Percentiles rank a stretch among this genome's conserved stretches.
phyloP scores from a whole-genome alignment of 2,113 vertebrate genomes.

The Lycocorax pyrrhopterus region DNA sequence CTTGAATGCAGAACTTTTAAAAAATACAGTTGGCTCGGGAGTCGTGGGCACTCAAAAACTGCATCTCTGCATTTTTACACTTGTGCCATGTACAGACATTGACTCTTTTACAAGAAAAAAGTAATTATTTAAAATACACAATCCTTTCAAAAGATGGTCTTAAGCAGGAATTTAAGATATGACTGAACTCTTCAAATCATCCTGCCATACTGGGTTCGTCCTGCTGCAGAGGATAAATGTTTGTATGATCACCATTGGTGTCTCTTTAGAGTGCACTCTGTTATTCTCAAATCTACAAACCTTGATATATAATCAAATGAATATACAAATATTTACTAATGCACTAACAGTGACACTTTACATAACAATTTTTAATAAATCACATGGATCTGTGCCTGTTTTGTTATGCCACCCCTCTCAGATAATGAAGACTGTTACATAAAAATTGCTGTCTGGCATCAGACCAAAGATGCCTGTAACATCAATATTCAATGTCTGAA shows the following conservation, averaged over 20 bases:
- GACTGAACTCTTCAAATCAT: not conserved
- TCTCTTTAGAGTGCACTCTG: not conserved
- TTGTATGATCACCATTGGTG: not conserved
- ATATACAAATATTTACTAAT: not conserved
- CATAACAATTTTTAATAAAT: not conserved
- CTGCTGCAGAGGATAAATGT: not conserved
- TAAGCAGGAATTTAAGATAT: not conserved
- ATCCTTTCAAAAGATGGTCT: not conserved
- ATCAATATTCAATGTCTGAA: not conserved
- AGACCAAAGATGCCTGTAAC: not conserved
- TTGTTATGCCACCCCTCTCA: not conserved
- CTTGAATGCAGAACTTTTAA: not conserved
- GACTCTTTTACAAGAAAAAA: not conserved
- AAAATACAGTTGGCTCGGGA: not conserved
- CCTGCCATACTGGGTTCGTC: not conserved
- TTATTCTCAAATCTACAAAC: not conserved
- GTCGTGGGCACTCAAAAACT: not conserved
- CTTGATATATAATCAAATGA: not conserved
- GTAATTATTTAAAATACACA: not conserved
- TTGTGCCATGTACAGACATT: accelerated
- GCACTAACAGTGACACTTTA: not conserved
- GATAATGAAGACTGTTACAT: not conserved
- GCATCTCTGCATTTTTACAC: not conserved
- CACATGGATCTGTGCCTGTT: not conserved
- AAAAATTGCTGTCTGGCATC: not conserved